Conservation (phyloP, 2,113 vertebrate species). For the Coptodon bakossiorum region DNA sequence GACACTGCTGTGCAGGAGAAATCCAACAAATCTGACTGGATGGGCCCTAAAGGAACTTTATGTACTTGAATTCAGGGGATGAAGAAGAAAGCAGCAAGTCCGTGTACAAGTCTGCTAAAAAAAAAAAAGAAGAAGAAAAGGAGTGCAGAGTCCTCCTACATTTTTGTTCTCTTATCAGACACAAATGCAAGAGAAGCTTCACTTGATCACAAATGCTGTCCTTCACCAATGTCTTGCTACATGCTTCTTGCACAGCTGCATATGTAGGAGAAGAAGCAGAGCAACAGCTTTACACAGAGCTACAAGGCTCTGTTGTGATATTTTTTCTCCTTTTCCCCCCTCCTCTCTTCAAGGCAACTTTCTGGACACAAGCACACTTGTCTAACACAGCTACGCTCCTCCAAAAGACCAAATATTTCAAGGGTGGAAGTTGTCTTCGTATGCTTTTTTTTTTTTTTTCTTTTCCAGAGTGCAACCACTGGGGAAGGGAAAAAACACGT, state of each 20-base stretch:
- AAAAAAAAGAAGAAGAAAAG: neutral
- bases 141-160: neutral
- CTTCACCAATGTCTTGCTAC: neutral
- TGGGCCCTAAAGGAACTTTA: neutral
- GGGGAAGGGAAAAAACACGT: neutral
- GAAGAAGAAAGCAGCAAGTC: neutral
- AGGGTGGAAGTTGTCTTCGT: neutral
- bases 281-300: neutral
- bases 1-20: neutral
- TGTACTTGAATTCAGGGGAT: constrained; percentile 12
- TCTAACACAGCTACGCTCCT: neutral
- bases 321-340: neutral
- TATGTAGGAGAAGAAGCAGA: neutral
- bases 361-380: constrained; percentile 10
- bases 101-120: neutral
- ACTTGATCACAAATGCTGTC: constrained; percentile 39
- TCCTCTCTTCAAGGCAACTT: neutral
- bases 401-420: constrained; percentile 47
- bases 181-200: neutral
- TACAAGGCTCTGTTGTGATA: neutral
- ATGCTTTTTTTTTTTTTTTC: constrained; percentile 22
- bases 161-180: neutral
- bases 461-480: neutral
- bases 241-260: constrained; percentile 1
- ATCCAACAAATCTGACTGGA: neutral